Percentiles rank a stretch among this genome's conserved stretches.
phyloP scores from a whole-genome alignment of 2,888 invertebrate species.

The Agrotis puta region DNA sequence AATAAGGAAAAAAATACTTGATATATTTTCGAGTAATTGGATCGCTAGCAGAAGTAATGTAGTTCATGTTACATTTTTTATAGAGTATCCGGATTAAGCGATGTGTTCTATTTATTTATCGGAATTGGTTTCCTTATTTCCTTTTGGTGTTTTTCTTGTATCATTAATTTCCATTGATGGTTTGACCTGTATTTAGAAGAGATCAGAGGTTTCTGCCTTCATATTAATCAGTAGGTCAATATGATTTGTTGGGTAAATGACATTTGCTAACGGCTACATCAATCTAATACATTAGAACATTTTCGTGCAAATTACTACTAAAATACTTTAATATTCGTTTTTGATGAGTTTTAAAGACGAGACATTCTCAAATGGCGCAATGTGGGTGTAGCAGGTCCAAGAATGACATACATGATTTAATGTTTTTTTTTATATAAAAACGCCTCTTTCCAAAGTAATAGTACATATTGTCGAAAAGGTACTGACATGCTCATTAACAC shows the following conservation, averaged over 20 bases:
- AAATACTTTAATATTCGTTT: neutral
- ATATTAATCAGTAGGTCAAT: neutral
- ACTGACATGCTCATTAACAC: too few relatives aligned
- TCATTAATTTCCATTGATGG: constrained; percentile 16
- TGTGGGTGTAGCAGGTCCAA: neutral
- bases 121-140: constrained; percentile 56
- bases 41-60: constrained; percentile 51
- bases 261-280: too few relatives aligned
- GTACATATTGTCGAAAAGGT: too few relatives aligned
- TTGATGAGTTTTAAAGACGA: neutral
- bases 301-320: too few relatives aligned
- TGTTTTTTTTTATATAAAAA: neutral
- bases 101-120: constrained; percentile 68
- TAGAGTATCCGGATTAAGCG: constrained; percentile 61
- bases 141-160: constrained; percentile 26
- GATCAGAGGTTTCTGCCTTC: neutral
- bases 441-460: too few relatives aligned
- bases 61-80: constrained; percentile 66
- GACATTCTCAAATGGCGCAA: neutral
- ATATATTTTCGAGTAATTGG: constrained; percentile 57
- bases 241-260: neutral
- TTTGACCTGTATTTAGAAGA: constrained; percentile 4
- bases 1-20: constrained; percentile 48
- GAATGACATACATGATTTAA: neutral
- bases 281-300: too few relatives aligned